These are phyloP conservation scores for Cryptus armator DNA, from an alignment of 2,888 invertebrate species.

Conservation along the genomic window DNA sequence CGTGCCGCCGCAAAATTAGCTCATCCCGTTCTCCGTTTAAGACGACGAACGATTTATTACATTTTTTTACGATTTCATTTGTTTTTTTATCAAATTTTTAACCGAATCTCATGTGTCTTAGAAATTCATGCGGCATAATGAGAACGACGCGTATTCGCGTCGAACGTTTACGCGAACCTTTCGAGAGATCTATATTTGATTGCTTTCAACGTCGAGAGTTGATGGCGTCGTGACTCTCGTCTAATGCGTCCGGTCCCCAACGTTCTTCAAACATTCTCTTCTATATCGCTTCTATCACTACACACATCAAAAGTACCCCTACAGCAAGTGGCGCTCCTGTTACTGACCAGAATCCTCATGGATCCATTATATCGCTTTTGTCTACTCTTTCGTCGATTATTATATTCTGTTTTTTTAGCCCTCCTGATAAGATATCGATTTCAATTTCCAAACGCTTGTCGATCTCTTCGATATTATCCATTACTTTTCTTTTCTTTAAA, in stretches of 20 bases:
- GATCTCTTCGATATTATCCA: not conserved
- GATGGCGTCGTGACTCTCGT: slow-evolving; percentile 76
- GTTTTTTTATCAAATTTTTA: not conserved
- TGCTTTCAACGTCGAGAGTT: slow-evolving; percentile 79
- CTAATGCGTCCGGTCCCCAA: slow-evolving; percentile 78
- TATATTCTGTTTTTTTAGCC: not conserved
- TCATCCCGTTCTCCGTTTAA: not conserved
- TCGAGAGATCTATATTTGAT: slow-evolving; percentile 81
- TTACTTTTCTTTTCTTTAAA: not conserved
- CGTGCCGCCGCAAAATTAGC: slow-evolving; percentile 47
- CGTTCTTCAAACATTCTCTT: slow-evolving; percentile 77
- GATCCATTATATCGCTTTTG: not conserved
- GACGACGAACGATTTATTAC: slow-evolving; percentile 2
- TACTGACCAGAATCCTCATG: slow-evolving; percentile 33
- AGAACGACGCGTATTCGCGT: slow-evolving; percentile 34
- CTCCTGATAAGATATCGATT: not conserved
- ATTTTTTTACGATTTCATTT: slow-evolving; percentile 5
- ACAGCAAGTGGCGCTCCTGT: slow-evolving; percentile 51
- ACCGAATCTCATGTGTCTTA: not conserved
- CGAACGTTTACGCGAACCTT: slow-evolving; percentile 59
- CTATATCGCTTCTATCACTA: slow-evolving; percentile 66
- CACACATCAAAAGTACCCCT: slow-evolving; percentile 27
- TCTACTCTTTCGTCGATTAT: not conserved
- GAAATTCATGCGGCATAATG: slow-evolving; percentile 30
- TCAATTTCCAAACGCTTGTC: not conserved